phyloP scores from a whole-genome alignment of 2,797 vertebrate genomes.

The Pangasius mekongensis region DNA sequence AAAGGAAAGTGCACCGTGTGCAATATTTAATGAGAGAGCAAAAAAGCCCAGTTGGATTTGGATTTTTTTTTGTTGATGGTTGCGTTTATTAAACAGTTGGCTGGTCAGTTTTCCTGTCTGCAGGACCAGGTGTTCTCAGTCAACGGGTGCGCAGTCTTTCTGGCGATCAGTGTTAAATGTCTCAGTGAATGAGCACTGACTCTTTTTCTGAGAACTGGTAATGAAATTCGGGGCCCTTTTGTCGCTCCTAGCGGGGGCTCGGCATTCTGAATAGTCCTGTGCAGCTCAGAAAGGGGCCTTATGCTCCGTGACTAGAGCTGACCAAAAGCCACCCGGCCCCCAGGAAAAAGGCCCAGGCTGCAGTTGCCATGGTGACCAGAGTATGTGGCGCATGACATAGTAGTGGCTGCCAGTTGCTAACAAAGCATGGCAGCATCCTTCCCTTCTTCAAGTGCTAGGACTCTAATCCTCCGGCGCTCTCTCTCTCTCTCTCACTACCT shows the following conservation, averaged over 20 bases:
- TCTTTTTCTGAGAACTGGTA: constrained; percentile 53
- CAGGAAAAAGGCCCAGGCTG: constrained; percentile 67
- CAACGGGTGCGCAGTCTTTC: constrained; percentile 37
- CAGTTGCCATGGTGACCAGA: constrained; percentile 74
- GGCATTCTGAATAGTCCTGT: constrained; percentile 48
- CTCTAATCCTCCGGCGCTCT: constrained; percentile 45
- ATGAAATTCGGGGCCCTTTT: constrained; percentile 60
- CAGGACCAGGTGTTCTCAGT: constrained; percentile 58
- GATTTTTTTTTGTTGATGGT: constrained; percentile 1
- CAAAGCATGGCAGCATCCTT: constrained; percentile 62
- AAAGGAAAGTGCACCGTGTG: constrained; percentile 47
- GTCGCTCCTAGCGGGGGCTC: constrained; percentile 46
- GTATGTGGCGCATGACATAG: constrained; percentile 75
- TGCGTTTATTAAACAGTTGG: constrained; percentile 2
- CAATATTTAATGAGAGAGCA: constrained; percentile 19
- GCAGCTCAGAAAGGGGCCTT: constrained; percentile 50
- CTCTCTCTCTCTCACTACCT: neutral
- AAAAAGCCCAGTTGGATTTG: neutral
- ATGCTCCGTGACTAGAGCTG: constrained; percentile 55
- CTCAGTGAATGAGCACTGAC: constrained; percentile 54
- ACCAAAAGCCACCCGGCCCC: constrained; percentile 69
- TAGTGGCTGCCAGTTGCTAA: constrained; percentile 64
- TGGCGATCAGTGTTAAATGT: constrained; percentile 50
- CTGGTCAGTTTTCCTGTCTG: constrained; percentile 23
- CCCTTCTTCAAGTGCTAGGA: constrained; percentile 56